Percentiles rank a stretch among this genome's conserved stretches.
phyloP scores from a whole-genome alignment of 2,797 vertebrate genomes.

The Hypotaenidia okinawae region DNA sequence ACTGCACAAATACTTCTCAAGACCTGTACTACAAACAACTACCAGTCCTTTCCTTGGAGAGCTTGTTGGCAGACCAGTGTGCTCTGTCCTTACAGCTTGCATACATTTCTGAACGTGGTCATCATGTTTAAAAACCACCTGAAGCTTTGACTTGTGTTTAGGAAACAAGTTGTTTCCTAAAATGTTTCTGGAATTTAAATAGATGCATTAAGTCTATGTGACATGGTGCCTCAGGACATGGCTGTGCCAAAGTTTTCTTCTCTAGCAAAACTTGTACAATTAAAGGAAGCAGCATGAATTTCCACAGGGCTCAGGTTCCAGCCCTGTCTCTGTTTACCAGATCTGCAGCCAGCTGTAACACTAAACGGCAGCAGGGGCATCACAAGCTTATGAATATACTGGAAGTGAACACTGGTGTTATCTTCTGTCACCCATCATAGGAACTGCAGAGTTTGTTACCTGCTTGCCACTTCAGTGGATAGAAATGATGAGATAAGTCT shows the following conservation, averaged over 20 bases:
- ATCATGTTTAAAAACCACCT: background rate
- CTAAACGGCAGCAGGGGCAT: background rate
- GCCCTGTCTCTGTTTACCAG: background rate
- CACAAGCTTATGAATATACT: fast-evolving
- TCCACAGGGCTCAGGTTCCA: conserved; percentile 28
- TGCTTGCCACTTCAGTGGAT: background rate
- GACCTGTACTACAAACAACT: background rate
- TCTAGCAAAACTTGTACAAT: background rate
- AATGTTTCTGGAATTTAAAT: background rate
- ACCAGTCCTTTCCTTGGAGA: fast-evolving
- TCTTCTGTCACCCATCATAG: background rate
- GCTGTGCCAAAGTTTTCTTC: background rate
- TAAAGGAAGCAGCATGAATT: background rate
- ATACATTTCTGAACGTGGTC: fast-evolving
- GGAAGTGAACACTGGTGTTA: fast-evolving
- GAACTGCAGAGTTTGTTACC: fast-evolving
- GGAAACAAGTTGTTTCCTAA: fast-evolving
- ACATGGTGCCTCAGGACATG: background rate
- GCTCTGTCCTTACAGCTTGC: background rate
- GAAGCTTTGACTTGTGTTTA: background rate
- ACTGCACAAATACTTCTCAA: background rate
- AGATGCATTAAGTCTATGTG: background rate
- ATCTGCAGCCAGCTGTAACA: background rate
- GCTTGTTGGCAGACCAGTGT: background rate
- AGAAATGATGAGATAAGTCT: background rate